phyloP scores from a whole-genome alignment of 2,888 invertebrate genomes.

The Ophion ventricosus region DNA sequence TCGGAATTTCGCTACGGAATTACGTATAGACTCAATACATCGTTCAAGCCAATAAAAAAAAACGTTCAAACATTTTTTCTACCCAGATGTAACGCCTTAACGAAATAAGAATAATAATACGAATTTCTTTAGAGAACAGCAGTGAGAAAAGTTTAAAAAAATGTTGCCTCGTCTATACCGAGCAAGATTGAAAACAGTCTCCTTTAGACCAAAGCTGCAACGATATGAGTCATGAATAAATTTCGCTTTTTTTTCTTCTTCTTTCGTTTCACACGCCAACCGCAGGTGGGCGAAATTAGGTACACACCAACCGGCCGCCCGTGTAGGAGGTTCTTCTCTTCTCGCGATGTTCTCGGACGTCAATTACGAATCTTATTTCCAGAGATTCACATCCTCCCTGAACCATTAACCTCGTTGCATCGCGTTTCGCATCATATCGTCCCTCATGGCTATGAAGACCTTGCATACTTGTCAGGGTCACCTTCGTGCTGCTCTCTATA shows the following conservation, averaged over 20 bases:
- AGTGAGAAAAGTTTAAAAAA: neutral
- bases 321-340: neutral
- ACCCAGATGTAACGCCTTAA: too few relatives aligned
- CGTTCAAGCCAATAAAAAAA: too few relatives aligned
- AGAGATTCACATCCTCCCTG: constrained; percentile 21
- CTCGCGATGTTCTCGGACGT: constrained; percentile 5
- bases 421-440: constrained; percentile 48
- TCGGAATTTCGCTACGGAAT: too few relatives aligned
- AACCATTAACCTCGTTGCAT: constrained; percentile 35
- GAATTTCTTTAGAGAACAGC: neutral
- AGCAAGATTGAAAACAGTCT: neutral
- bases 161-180: neutral
- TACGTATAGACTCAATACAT: too few relatives aligned
- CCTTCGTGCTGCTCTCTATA: neutral
- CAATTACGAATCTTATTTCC: constrained; percentile 23
- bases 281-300: neutral
- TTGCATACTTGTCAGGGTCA: constrained; percentile 49
- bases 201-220: neutral
- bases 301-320: neutral
- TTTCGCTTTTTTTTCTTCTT: neutral
- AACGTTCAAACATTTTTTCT: too few relatives aligned
- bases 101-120: too few relatives aligned
- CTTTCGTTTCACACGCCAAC: neutral
- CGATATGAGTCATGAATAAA: neutral
- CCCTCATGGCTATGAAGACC: constrained; percentile 21